Evolutionary conservation across 2,888 invertebrate genomes (phyloP), one percentile per base, ranked within the genome.

Genomic region (Iphiclides podalirius): DNA sequence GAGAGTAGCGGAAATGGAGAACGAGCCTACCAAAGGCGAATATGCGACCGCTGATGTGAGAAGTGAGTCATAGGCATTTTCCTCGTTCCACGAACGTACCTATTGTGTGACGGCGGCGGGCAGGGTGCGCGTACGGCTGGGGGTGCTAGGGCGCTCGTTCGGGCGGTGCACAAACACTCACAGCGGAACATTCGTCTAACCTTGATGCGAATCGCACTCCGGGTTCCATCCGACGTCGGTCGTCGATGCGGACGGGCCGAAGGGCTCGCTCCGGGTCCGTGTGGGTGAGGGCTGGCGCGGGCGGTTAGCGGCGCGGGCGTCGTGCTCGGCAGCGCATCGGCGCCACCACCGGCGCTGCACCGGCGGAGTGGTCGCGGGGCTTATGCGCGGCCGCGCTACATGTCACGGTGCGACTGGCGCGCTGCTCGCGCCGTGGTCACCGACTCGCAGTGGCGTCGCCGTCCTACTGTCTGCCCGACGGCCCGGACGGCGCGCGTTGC

Each of bases 171-270:
- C 85, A 71, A 79, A 79, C 87, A 87, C 87, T 86, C 86, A 85
- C 86, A 79, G 82, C 83, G 83, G 81, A n/a, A n/a, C n/a, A n/a
- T 83, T 81, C 80, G 75, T 81, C 87, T 87, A 86, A 87, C 87
- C 87, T 87, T 87, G 85, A 85, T 85, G 86, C 87, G 86, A 84
- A 83, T 86, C 81, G 85, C 86, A 85, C 85, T 85, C 85, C 81
- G 86, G 86, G 86, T 84, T 85, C 87, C 87, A 87, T 87, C 81
- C 84, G 87, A 81, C 82, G 85, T 75, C 71, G 72, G 79, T 78
- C 82, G 81, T 79, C 79, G 72, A 73, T 72, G 77, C 77, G 71
- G 81, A 79, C 79, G 79, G 79, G 83, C 77, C 74, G 80, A 76
- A 77, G 83, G 78, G 80, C 77, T 82, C 74, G 82, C 78, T 80